Evolutionary conservation across 2,888 invertebrate species (phyloP), one percentile per base, ranked within the genome.

Genomic region (Cephus rjabovi): DNA sequence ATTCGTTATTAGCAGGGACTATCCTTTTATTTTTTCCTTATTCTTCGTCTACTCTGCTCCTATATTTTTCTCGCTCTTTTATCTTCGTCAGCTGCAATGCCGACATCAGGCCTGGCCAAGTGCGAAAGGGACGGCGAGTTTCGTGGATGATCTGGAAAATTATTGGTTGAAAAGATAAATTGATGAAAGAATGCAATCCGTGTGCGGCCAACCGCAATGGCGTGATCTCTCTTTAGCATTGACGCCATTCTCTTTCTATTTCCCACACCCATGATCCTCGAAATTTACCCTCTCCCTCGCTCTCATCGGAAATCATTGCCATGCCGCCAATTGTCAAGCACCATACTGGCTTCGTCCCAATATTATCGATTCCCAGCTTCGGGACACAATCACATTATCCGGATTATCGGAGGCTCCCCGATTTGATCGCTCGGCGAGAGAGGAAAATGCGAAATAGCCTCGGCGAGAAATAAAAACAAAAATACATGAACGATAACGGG

Each of bases 261-360:
- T 79, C 79, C 76, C 77, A 77, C 79, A n/a, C 37, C 35, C 81
- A 77, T 75, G 76, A 75, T 82, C 76, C 78, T 76, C 81, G 9
- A 56, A 30, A 34, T 40, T 11, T 34, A 77, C 78, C 78, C 81
- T 76, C 79, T 74, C 75, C 15, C 34, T 56, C 71, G 34, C 69
- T 84, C 84, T 87, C 85, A 86, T 86, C 87, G 88, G 87, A 88
- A 89, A 89, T 89, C 86, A 88, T 88, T 88, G 88, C 85, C 87
- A 83, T 83, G 82, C 83, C 83, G 82, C 85, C 88, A 86, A 86
- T 88, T 88, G 88, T 87, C 87, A 85, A 85, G 79, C 75, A 76
- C 76, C 76, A 80, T 82, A 83, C 84, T 86, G 84, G 83, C 85
- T 85, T 81, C 77, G 81, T 82, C 85, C 85, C 85, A 85, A 87